Conservation (phyloP, 2,888 invertebrate genomes). For the Podotricha telesiphe region DNA sequence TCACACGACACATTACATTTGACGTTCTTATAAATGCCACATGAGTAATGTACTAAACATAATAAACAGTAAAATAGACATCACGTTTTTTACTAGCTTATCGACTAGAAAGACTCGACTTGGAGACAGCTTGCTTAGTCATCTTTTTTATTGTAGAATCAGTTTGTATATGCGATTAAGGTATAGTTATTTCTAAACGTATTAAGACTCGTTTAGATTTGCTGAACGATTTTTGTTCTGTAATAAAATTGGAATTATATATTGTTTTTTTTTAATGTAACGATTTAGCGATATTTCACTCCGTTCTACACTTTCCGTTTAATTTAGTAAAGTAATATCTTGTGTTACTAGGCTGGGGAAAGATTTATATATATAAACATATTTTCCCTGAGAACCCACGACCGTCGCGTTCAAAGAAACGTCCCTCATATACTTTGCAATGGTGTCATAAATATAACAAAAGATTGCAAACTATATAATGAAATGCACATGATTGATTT, state of each 20-base stretch:
- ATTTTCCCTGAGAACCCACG: too few species aligned
- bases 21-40: conserved; percentile 45
- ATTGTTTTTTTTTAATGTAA: too few species aligned
- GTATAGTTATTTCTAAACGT: background rate
- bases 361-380: too few species aligned
- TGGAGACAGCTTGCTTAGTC: conserved; percentile 11
- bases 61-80: conserved; percentile 20
- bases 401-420: background rate
- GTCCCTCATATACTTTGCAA: background rate
- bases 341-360: too few species aligned
- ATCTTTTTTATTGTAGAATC: conserved; percentile 17
- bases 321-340: too few species aligned
- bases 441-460: background rate
- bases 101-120: conserved; percentile 2
- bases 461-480: background rate
- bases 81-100: conserved; percentile 25
- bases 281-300: too few species aligned
- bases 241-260: too few species aligned
- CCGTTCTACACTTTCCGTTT: too few species aligned
- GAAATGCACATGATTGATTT: background rate
- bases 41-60: conserved; percentile 33
- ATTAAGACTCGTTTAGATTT: too few species aligned
- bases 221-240: too few species aligned
- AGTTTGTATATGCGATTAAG: background rate
- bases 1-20: conserved; percentile 43